Evolutionary conservation across 2,888 invertebrate genomes (phyloP).

Genomic region (Melipona beecheii): DNA sequence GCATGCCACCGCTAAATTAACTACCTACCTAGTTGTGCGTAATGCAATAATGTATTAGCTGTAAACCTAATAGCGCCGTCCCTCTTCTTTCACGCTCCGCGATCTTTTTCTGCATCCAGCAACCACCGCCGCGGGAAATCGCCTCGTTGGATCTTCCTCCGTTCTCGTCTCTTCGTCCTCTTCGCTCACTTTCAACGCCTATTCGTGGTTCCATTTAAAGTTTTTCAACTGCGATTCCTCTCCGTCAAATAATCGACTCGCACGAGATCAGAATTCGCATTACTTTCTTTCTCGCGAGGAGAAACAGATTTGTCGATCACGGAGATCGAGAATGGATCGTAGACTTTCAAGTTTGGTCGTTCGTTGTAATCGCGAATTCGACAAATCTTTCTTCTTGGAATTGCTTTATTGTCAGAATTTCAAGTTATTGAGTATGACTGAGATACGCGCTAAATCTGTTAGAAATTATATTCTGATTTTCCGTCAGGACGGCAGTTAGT

Average conservation of each 20-base stretch:
- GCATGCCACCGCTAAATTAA: slow-evolving; percentile 81
- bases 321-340: not conserved
- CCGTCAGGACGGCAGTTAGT: too few relatives aligned
- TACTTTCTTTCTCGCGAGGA: not conserved
- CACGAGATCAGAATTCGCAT: not conserved
- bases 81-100: not conserved
- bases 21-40: slow-evolving; percentile 81
- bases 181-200: not conserved
- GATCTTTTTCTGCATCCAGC: slow-evolving; percentile 42
- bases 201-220: not conserved
- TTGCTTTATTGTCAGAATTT: not conserved
- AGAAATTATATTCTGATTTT: too few relatives aligned
- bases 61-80: slow-evolving; percentile 7
- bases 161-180: slow-evolving; percentile 4
- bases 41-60: slow-evolving; percentile 80
- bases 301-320: not conserved
- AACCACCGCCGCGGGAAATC: slow-evolving; percentile 12
- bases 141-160: slow-evolving; percentile 13
- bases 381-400: not conserved
- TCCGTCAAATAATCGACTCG: slow-evolving; percentile 31
- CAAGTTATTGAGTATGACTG: too few relatives aligned
- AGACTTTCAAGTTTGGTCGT: not conserved
- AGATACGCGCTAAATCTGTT: too few relatives aligned
- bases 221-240: slow-evolving; percentile 5
- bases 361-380: not conserved